A percentile compares a stretch with the other conserved stretches of the same genome.
Evolutionary conservation across 2,113 vertebrate species (phyloP).

Genomic region (Thymallus thymallus): DNA sequence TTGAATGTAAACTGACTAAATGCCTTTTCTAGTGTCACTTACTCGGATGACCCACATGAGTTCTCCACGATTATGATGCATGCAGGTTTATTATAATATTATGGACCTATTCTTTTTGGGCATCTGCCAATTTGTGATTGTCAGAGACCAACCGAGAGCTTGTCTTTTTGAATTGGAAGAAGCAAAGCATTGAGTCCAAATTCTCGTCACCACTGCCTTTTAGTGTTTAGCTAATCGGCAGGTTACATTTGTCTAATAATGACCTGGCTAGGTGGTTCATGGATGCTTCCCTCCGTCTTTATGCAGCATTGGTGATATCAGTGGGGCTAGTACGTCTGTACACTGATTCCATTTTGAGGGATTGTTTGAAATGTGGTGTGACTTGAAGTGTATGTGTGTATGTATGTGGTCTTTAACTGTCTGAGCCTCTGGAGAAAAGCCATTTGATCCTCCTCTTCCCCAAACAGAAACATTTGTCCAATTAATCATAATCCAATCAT

Average conservation of each 20-base stretch:
- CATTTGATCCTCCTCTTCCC: constrained; percentile 14
- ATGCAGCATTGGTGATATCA: not conserved
- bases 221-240: not conserved
- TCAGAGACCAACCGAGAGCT: constrained; percentile 10
- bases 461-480: not conserved
- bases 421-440: constrained; percentile 40
- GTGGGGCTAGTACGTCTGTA: not conserved
- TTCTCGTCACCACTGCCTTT: constrained; percentile 24
- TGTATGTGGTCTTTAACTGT: constrained; percentile 3
- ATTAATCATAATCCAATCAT: too few species aligned
- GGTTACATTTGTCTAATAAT: constrained; percentile 14
- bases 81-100: constrained; percentile 12
- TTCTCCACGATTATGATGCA: constrained; percentile 1
- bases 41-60: not conserved
- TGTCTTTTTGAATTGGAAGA: not conserved
- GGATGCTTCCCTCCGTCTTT: not conserved
- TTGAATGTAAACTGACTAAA: constrained; percentile 63
- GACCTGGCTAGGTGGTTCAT: not conserved
- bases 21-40: constrained; percentile 36
- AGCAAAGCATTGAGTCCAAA: constrained; percentile 2
- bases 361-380: constrained; percentile 14
- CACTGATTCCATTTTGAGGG: constrained; percentile 1
- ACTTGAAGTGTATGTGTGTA: constrained; percentile 12
- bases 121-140: not conserved
- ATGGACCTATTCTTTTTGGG: not conserved